Conservation (phyloP, 1,140 invertebrate species). For the Thereuonema tuberculata region DNA sequence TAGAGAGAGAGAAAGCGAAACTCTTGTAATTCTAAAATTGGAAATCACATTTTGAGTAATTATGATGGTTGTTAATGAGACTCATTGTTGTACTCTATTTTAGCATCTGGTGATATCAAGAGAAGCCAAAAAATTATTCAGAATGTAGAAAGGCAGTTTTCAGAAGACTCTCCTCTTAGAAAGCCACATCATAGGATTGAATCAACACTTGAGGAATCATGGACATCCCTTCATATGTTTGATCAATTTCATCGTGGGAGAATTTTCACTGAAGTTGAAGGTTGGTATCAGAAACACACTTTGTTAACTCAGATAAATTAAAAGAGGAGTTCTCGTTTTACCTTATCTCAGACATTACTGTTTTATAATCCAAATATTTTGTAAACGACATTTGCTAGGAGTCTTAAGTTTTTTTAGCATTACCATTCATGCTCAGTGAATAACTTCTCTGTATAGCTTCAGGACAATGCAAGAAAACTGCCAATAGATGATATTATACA, state of each 20-base stretch:
- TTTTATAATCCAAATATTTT: background rate
- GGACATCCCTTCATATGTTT: slow-evolving; percentile 6
- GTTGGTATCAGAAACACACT: background rate
- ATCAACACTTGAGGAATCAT: background rate
- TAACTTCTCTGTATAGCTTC: no score
- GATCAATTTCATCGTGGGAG: background rate
- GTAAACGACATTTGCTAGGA: no score
- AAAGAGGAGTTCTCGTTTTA: no score
- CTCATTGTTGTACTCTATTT: background rate
- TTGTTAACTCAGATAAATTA: background rate
- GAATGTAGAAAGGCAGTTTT: background rate
- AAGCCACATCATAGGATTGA: background rate
- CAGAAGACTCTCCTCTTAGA: background rate
- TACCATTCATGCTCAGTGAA: no score
- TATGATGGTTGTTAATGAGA: no score
- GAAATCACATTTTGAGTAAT: no score
- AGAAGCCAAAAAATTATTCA: background rate
- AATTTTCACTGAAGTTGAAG: background rate
- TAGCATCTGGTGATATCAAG: background rate
- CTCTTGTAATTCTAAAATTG: no score
- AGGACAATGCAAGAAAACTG: no score
- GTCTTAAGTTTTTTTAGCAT: no score
- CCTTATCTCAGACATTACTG: background rate
- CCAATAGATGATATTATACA: no score
- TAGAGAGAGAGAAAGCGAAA: no score